Conservation (phyloP, 2,797 vertebrate species). For the Hipposideros larvatus region DNA sequence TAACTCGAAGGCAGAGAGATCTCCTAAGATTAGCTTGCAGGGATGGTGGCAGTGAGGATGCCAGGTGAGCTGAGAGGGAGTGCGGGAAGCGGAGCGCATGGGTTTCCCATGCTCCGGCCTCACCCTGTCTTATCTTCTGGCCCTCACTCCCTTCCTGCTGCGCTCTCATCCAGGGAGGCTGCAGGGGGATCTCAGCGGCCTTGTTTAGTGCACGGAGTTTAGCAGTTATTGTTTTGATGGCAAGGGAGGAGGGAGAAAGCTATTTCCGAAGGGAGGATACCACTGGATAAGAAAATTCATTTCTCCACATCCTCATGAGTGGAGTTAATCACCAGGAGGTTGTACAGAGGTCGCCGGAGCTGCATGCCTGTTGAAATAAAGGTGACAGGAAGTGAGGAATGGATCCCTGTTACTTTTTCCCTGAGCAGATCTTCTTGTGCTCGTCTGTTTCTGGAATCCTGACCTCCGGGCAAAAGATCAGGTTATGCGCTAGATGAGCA, state of each 20-base stretch:
- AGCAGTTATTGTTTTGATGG: background rate
- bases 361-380: background rate
- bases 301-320: background rate
- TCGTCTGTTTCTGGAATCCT: constrained; percentile 20
- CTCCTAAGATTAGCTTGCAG: background rate
- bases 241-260: background rate
- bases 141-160: background rate
- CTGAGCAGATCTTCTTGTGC: background rate
- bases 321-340: constrained; percentile 49
- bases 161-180: background rate
- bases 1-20: background rate
- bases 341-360: background rate
- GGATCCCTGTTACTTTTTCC: background rate
- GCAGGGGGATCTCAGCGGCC: background rate
- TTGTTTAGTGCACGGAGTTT: rapidly evolving
- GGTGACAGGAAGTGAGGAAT: constrained; percentile 45
- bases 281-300: background rate
- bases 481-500: background rate
- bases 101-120: background rate
- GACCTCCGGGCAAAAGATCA: background rate
- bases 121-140: background rate
- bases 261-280: constrained; percentile 5
- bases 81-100: background rate
- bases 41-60: background rate
- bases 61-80: background rate